Base-by-base conservation (phyloP, 2,113 vertebrate species). In the Miniopterus natalensis region DNA sequence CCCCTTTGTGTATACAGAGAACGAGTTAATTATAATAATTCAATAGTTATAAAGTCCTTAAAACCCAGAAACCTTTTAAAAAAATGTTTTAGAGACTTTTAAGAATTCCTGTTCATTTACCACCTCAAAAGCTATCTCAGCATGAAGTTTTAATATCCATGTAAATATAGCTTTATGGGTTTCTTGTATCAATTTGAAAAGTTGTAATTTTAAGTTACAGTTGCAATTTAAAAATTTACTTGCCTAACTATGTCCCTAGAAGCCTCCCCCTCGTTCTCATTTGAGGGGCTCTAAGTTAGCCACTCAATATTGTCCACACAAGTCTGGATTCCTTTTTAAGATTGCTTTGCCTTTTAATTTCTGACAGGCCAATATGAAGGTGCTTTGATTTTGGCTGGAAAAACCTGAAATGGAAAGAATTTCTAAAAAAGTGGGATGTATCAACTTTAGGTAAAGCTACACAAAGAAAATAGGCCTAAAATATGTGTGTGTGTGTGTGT, bases 341-440 rank as follows among this genome's bases (percentile, higher is more conserved):
- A 59, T 0, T 63, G 6, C 23, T 87, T 68, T 93, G 89, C 25
- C 65, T 87, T 96, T 92, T 81, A 77, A 84, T 74, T 93, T 95
- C 51, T 90, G 77, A 93, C 8, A 93, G 63, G 77, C 23, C 73
- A 95, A 49, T 81, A 55, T 6, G 27, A 74, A 92, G 21, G 53
- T 59, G 25, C 45, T 83, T 89, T 92, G 21, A 31, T 94, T 95
- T 83, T 25, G 53, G 15, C 68, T 89, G 51, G 40, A 71, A 93
- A 94, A 94, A 55, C 2, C 27, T 68, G 47, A 91, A 93, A 88
- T 85, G 55, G 79, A 87, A 95, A 94, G n/a, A 94, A 90, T 94
- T 91, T 88, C 51, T 96, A 14, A 93, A 96, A 95, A 96, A 90
- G 68, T 88, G 25, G 59, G 71, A 86, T 84, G 29, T 89, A 59